phyloP scores from a whole-genome alignment of 1,140 invertebrate genomes.

The Drosophila neocordata region DNA sequence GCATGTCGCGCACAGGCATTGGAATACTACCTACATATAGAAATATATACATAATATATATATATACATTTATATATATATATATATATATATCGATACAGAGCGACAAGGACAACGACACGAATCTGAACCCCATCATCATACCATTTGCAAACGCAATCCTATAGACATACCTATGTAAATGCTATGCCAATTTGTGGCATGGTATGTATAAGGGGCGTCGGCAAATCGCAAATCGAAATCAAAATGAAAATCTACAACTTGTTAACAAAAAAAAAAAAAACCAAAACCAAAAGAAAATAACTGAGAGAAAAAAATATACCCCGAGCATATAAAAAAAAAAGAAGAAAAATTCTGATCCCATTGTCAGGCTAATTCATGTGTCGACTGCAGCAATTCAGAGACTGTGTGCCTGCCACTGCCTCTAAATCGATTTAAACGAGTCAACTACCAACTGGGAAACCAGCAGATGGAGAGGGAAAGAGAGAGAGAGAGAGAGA shows the following conservation, averaged over 20 bases:
- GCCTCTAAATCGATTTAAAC: slow-evolving; percentile 67
- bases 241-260: slow-evolving; percentile 78
- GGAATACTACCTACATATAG: neutral
- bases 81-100: neutral
- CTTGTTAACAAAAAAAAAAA: slow-evolving; percentile 45
- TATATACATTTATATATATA: neutral
- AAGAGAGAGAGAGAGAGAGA: too few species aligned
- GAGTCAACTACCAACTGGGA: slow-evolving; percentile 55
- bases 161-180: slow-evolving; percentile 45
- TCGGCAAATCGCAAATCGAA: slow-evolving; percentile 47
- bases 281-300: slow-evolving; percentile 12
- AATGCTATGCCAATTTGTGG: slow-evolving; percentile 60
- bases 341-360: slow-evolving; percentile 29
- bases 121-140: neutral
- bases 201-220: slow-evolving; percentile 21
- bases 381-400: slow-evolving; percentile 71
- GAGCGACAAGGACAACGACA: slow-evolving; percentile 1
- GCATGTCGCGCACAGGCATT: slow-evolving; percentile 63
- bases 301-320: slow-evolving; percentile 4
- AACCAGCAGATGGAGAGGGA: too few species aligned
- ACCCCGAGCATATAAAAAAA: slow-evolving; percentile 16
- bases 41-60: neutral
- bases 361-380: slow-evolving; percentile 77
- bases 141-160: neutral
- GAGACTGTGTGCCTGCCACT: slow-evolving; percentile 31